These are phyloP conservation scores for Pseudobourletiella spinata DNA, from an alignment of 1,140 invertebrate genomes.

Conservation along the genomic window DNA sequence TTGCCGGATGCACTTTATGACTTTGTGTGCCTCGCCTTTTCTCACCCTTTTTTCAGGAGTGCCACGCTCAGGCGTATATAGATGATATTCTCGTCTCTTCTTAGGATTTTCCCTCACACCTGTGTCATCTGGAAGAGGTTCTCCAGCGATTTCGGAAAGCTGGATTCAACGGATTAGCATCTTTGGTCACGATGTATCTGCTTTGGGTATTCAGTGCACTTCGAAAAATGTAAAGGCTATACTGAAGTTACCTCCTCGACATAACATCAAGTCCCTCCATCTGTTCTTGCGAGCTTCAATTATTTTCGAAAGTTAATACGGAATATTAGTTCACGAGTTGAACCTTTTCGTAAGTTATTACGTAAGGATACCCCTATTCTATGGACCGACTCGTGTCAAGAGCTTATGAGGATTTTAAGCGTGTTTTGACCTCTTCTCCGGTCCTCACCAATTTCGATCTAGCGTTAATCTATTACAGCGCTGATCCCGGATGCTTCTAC, in stretches of 20 bases:
- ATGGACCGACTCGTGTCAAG: not conserved
- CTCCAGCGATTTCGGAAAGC: not conserved
- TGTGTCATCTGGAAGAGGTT: not conserved
- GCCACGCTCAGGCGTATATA: not conserved
- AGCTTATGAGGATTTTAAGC: not conserved
- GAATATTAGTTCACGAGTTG: not conserved
- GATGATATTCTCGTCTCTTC: not conserved
- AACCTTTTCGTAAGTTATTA: not conserved
- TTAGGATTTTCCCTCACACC: not conserved
- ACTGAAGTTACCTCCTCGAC: not conserved
- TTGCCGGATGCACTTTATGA: too few species aligned
- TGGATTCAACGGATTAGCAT: not conserved
- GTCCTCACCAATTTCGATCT: conserved; percentile 10
- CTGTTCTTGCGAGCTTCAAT: not conserved
- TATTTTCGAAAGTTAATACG: not conserved
- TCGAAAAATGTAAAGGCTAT: not conserved
- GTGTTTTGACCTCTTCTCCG: not conserved
- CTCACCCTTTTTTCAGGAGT: too few species aligned
- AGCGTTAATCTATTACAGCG: not conserved
- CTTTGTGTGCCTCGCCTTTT: too few species aligned
- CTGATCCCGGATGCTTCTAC: conserved; percentile 4
- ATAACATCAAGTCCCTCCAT: not conserved
- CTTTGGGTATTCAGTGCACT: not conserved
- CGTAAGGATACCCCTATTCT: not conserved
- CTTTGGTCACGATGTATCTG: not conserved